These are phyloP conservation scores for Dipodomys ordii DNA, from an alignment of 2,113 vertebrate genomes.

Conservation along the genomic window DNA sequence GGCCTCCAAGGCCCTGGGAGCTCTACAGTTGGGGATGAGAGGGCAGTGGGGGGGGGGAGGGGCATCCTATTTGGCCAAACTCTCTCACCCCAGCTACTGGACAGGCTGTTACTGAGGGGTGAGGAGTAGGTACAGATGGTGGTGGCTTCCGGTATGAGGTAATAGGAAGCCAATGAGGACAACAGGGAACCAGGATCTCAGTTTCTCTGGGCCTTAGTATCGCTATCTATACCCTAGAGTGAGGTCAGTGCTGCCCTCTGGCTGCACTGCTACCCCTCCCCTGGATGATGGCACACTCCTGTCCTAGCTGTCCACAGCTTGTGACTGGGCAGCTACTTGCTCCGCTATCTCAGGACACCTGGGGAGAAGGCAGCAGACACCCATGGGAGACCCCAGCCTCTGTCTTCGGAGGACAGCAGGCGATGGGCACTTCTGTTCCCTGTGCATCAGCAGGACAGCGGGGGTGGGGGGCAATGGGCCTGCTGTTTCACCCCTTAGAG, in stretches of 20 bases:
- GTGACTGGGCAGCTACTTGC: background rate
- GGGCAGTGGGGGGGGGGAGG: accelerated
- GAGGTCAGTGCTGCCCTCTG: accelerated
- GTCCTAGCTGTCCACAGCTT: background rate
- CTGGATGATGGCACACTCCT: background rate
- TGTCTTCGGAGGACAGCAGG: background rate
- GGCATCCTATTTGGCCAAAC: background rate
- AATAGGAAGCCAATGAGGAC: background rate
- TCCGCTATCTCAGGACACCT: background rate
- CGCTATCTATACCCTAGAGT: too few species aligned
- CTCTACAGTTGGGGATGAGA: background rate
- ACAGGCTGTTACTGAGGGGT: background rate
- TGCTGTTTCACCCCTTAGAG: accelerated
- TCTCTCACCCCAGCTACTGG: background rate
- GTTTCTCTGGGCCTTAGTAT: background rate
- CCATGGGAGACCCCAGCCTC: background rate
- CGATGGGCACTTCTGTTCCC: background rate
- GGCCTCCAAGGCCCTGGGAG: background rate
- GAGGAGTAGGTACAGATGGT: background rate
- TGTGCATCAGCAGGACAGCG: background rate
- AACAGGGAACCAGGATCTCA: background rate
- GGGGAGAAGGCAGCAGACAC: background rate
- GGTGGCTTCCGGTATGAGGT: background rate
- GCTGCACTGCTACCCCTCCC: background rate
- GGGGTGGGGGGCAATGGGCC: background rate